Percentiles rank a stretch among this genome's conserved stretches.
phyloP scores from a whole-genome alignment of 2,888 invertebrate genomes.

The Sarcophaga carnaria region DNA sequence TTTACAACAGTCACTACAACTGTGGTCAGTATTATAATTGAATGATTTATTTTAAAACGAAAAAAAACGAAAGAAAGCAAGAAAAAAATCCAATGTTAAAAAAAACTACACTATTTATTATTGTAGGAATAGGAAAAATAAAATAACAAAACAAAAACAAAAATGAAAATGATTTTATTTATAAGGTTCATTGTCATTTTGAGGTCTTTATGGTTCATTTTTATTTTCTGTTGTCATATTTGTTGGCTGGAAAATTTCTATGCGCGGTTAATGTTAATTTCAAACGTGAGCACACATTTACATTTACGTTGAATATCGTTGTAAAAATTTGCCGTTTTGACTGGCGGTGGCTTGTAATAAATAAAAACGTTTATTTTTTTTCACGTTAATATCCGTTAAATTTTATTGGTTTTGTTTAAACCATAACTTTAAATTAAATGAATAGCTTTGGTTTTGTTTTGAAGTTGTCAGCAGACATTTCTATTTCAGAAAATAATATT shows the following conservation, averaged over 20 bases:
- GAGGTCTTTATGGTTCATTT: conserved; percentile 20
- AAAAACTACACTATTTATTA: conserved; percentile 15
- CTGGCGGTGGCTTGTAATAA: too few species aligned
- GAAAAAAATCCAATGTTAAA: neutral
- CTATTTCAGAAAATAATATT: too few species aligned
- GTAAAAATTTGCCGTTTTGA: too few species aligned
- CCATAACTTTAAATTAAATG: too few species aligned
- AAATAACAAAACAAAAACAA: neutral
- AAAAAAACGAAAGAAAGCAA: neutral
- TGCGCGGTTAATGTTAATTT: neutral
- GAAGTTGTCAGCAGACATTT: too few species aligned
- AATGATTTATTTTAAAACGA: conserved; percentile 20
- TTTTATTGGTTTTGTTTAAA: too few species aligned
- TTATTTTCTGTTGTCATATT: neutral
- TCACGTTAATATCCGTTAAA: too few species aligned
- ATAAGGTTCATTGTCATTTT: conserved; percentile 50
- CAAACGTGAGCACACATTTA: neutral
- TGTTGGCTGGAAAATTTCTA: neutral
- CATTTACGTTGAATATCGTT: too few species aligned
- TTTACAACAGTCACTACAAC: conserved; percentile 3
- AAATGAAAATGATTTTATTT: conserved; percentile 20
- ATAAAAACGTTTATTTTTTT: too few species aligned
- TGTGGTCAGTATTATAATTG: conserved; percentile 47
- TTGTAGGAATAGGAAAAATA: neutral
- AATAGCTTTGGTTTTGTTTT: too few species aligned